Evolutionary conservation across 2,797 vertebrate genomes (phyloP).

Genomic region (Eulemur rubriventer): DNA sequence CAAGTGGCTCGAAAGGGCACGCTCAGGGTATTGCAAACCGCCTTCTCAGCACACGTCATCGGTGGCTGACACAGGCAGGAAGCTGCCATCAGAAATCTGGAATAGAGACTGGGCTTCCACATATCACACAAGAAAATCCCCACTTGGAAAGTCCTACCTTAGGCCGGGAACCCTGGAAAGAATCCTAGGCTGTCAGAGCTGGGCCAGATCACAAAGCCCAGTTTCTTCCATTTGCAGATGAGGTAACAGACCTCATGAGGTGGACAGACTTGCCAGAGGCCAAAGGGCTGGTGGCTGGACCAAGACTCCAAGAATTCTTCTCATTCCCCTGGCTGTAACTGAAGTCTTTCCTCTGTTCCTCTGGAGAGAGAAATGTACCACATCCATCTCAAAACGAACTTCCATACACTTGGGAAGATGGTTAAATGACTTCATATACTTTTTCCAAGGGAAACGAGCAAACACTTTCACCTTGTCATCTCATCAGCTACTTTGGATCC

Average conservation of each 20-base stretch:
- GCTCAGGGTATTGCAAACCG: not conserved
- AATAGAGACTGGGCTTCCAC: not conserved
- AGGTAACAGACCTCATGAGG: not conserved
- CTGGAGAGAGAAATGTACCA: not conserved
- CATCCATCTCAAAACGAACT: not conserved
- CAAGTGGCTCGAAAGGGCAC: conserved; percentile 16
- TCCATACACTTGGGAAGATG: not conserved
- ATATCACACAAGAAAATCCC: not conserved
- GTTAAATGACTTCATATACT: not conserved
- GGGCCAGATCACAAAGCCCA: not conserved
- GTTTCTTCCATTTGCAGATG: not conserved
- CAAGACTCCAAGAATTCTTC: not conserved
- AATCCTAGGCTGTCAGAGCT: not conserved
- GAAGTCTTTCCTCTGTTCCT: not conserved
- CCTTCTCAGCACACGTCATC: not conserved
- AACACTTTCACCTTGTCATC: not conserved
- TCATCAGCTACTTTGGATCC: not conserved
- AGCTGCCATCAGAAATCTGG: not conserved
- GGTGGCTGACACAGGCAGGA: not conserved
- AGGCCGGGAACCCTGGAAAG: not conserved
- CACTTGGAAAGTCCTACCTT: not conserved
- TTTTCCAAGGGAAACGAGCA: not conserved
- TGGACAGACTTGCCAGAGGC: not conserved
- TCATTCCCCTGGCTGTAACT: not conserved
- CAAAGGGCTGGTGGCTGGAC: not conserved